Conservation (phyloP, 1,140 invertebrate genomes). For the Ooceraea biroi region DNA sequence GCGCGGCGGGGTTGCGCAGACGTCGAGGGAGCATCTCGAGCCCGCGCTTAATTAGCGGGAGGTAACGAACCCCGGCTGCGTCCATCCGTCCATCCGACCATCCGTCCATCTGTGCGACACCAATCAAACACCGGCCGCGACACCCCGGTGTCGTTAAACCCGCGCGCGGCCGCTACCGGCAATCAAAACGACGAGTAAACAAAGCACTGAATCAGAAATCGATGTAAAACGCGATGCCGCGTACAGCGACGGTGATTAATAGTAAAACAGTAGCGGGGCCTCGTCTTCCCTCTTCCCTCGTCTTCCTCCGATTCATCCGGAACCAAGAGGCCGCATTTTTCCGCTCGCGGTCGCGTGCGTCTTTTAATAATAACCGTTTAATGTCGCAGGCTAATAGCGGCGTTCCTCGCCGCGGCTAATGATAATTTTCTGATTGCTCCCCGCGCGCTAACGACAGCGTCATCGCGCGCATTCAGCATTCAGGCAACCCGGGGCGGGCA, state of each 20-base stretch:
- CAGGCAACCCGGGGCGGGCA: no score
- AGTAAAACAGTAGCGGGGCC: slow-evolving; percentile 10
- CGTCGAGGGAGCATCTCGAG: not conserved
- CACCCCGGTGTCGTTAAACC: slow-evolving; percentile 38
- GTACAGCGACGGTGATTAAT: slow-evolving; percentile 38
- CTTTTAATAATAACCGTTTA: slow-evolving; percentile 60
- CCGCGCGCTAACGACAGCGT: slow-evolving; percentile 44
- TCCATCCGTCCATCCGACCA: not conserved
- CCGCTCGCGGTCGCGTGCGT: not conserved
- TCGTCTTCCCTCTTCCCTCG: not conserved
- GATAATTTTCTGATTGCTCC: slow-evolving; percentile 46
- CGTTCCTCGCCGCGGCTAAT: slow-evolving; percentile 40
- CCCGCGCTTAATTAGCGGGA: slow-evolving; percentile 12
- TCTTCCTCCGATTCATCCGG: slow-evolving; percentile 44
- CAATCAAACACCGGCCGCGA: slow-evolving; percentile 7
- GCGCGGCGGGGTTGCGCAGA: not conserved
- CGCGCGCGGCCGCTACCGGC: not conserved
- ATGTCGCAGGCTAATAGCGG: slow-evolving; percentile 35
- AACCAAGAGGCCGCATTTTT: slow-evolving; percentile 43
- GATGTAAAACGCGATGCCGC: slow-evolving; percentile 30
- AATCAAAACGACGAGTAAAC: slow-evolving; percentile 49
- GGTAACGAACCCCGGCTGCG: not conserved
- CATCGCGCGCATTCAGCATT: slow-evolving; percentile 51
- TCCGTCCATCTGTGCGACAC: slow-evolving; percentile 34
- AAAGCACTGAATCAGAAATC: slow-evolving; percentile 60